Evolutionary conservation across 2,113 vertebrate genomes (phyloP), one percentile per base, ranked within the genome.

Genomic region (Opisthocomus hoazin): DNA sequence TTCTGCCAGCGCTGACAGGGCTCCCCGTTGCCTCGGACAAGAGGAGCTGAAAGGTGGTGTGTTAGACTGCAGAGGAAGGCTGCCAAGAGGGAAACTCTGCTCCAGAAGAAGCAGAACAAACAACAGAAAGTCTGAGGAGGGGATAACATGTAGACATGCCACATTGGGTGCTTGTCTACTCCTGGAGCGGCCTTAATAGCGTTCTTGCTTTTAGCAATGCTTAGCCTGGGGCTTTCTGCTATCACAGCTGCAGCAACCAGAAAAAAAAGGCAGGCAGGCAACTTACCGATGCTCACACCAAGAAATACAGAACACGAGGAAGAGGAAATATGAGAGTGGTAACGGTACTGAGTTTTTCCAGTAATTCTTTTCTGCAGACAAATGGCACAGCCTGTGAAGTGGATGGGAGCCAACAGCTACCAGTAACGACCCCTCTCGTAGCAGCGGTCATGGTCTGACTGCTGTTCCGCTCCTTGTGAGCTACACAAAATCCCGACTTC

Each of bases 371-470:
- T 48, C 80, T 87, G 57, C 61, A 76, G 65, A 69, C 20, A 81
- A 90, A 87, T n/a, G 5, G 15, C 27, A 50, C 17, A 86, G 43
- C 10, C 39, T 76, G 15, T 45, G 15, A 80, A 86, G 46, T 4
- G 26, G 16, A 17, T 15, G 15, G 39, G 26, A 81, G 10, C 37
- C 22, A 54, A 76, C 32, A 81, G 27, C n/a, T 74, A 29, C 24
- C 41, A 17, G 41, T 16, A 43, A 34, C 26, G 12, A 87, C 24
- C 50, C 34, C 36, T 84, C 24, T 29, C 24, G 5, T 0, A 3
- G 22, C 0, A 0, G 4, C 20, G 3, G 1, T 12, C 65, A 34
- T 4, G 8, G 19, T 15, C 5, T 10, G 15, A 19, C 30, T 56
- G 51, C 37, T 81, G 1, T 23, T 92, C 51, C 51, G 46, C 11